These are phyloP conservation scores for Scaeva pyrastri DNA, from an alignment of 2,888 invertebrate genomes.

Conservation along the genomic window DNA sequence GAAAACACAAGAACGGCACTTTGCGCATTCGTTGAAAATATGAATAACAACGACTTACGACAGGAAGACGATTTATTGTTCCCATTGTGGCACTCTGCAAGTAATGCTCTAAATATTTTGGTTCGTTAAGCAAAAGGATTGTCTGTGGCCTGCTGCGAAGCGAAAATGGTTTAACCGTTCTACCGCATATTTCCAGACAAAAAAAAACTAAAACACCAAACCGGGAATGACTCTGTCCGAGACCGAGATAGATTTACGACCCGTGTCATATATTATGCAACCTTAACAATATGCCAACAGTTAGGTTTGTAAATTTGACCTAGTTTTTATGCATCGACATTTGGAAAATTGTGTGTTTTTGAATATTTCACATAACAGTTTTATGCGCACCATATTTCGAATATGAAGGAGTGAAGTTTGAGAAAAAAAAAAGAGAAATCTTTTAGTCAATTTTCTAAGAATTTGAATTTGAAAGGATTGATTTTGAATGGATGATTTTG, in stretches of 20 bases:
- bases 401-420: not conserved
- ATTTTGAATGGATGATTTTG: conserved; percentile 8
- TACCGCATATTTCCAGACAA: conserved; percentile 48
- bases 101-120: conserved; percentile 81
- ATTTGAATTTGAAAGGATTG: conserved; percentile 51
- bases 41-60: not conserved
- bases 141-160: conserved; percentile 25
- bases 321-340: conserved; percentile 57
- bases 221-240: not conserved
- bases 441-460: conserved; percentile 33
- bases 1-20: conserved; percentile 49
- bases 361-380: not conserved
- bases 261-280: conserved; percentile 54
- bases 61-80: conserved; percentile 62
- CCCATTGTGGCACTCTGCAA: conserved; percentile 73
- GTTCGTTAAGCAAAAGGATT: conserved; percentile 66
- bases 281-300: conserved; percentile 30
- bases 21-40: conserved; percentile 51
- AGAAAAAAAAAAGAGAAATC: conserved; percentile 48
- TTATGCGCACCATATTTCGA: no score
- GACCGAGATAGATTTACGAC: conserved; percentile 63
- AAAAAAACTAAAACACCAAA: no score
- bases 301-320: conserved; percentile 62
- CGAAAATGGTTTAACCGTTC: conserved; percentile 71
- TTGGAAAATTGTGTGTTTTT: not conserved